Base-by-base conservation (phyloP, 2,113 vertebrate species). In the Dicrurus megarhynchus region DNA sequence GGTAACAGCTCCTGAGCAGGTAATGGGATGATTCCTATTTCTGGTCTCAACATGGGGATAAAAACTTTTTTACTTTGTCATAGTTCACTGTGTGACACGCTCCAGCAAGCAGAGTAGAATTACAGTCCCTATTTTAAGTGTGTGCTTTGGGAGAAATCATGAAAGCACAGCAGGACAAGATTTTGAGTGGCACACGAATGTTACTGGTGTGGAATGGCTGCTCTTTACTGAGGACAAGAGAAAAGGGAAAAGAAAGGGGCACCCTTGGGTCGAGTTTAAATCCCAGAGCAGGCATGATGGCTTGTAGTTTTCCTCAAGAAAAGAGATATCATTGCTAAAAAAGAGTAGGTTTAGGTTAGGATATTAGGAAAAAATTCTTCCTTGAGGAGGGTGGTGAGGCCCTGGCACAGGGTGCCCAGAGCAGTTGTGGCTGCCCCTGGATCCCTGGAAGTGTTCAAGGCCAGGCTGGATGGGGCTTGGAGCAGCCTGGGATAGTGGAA, bases 101-200 rank as follows among this genome's bases (percentile, higher is more conserved):
- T 92, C 83, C 52, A 75, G 75, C 90, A 75, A 90, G 71, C 77
- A 81, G 49, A 86, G 79, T 63, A 71, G 87, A 87, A 84, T 52
- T 88, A 16, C 87, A 75, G 78, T 11, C 63, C 60, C 60, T 90
- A 3, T 88, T 95, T 95, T 84, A 89, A 94, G 85, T 77, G 52
- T 84, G 24, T 84, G 71, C 4, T 71, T 33, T 71, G 76, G 82
- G 85, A 95, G 93, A 88, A 93, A 35, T 59, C 60, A 46, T 88
- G 95, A 89, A 93, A 81, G 56, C 80, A 39, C 61, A 75, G 77
- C 73, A 93, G 53, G 76, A 75, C 44, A 19, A 57, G 90, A 19
- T 92, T 94, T 78, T 96, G 75, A 96, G 68, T 6, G 5, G 79
- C 41, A 35, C 82, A 26, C 37, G 88, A 67, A 80, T 33, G 56